These are phyloP conservation scores for Pseudococcus longispinus DNA, from an alignment of 2,888 invertebrate species.

Conservation along the genomic window DNA sequence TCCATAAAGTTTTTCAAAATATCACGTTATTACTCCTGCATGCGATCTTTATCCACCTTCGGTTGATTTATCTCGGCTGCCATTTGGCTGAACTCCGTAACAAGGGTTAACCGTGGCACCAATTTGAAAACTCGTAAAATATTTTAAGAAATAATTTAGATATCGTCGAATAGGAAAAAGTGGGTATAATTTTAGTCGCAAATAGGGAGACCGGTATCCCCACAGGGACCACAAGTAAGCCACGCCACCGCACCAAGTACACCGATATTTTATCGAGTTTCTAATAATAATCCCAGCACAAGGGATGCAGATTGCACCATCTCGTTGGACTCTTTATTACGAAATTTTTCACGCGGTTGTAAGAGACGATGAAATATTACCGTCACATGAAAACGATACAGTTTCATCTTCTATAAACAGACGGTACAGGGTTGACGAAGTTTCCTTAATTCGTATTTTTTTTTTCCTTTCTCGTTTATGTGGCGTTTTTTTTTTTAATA, in stretches of 20 bases:
- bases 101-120: constrained; percentile 1
- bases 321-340: neutral
- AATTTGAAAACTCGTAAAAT: constrained; percentile 24
- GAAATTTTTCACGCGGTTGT: constrained; percentile 6
- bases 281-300: neutral
- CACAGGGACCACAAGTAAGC: neutral
- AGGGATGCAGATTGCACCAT: neutral
- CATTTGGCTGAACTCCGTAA: neutral
- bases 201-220: neutral
- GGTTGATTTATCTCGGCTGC: neutral
- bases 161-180: neutral
- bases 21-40: no score
- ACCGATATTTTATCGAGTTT: neutral
- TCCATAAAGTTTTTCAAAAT: no score
- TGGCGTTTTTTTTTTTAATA: no score
- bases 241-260: neutral
- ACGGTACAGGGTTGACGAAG: neutral
- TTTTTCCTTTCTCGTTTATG: neutral
- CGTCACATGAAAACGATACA: constrained; percentile 21
- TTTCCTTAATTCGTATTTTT: constrained; percentile 7
- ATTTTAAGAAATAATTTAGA: constrained; percentile 31
- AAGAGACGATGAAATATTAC: constrained; percentile 16
- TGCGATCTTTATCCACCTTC: no score
- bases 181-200: neutral
- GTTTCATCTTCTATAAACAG: neutral